These are phyloP conservation scores for Helogale parvula DNA, from an alignment of 2,113 vertebrate species.

Conservation along the genomic window DNA sequence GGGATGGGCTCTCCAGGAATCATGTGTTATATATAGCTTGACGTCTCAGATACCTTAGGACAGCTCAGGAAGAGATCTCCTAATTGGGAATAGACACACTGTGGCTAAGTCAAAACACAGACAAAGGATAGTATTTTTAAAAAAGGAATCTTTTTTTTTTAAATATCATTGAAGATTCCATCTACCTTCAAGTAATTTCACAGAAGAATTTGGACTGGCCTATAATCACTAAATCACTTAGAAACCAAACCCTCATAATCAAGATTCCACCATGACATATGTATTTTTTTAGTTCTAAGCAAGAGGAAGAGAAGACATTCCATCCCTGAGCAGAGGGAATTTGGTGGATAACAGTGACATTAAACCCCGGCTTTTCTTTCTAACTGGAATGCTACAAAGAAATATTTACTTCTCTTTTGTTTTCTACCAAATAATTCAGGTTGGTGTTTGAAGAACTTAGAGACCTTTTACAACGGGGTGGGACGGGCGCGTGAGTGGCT, in stretches of 20 bases:
- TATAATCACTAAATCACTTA: not conserved
- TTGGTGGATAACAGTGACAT: not conserved
- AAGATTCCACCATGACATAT: not conserved
- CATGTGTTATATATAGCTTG: not conserved
- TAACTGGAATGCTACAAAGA: not conserved
- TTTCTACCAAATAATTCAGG: not conserved
- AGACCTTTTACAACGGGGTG: not conserved
- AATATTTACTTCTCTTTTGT: not conserved
- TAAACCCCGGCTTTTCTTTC: not conserved
- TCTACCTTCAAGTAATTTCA: not conserved
- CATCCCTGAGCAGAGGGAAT: not conserved
- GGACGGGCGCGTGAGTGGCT: too few relatives aligned
- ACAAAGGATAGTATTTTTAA: not conserved
- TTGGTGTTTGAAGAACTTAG: not conserved
- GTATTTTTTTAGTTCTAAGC: not conserved
- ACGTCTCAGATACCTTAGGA: not conserved
- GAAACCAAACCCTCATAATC: not conserved
- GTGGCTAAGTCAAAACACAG: not conserved
- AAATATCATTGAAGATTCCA: not conserved
- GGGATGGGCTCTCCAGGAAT: not conserved
- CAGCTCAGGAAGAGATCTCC: not conserved
- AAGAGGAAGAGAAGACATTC: not conserved
- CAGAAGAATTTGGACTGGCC: not conserved
- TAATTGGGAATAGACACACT: not conserved
- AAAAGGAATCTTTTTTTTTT: not conserved